Evolutionary conservation across 2,113 vertebrate genomes (phyloP).

Genomic region (Thomomys bottae): DNA sequence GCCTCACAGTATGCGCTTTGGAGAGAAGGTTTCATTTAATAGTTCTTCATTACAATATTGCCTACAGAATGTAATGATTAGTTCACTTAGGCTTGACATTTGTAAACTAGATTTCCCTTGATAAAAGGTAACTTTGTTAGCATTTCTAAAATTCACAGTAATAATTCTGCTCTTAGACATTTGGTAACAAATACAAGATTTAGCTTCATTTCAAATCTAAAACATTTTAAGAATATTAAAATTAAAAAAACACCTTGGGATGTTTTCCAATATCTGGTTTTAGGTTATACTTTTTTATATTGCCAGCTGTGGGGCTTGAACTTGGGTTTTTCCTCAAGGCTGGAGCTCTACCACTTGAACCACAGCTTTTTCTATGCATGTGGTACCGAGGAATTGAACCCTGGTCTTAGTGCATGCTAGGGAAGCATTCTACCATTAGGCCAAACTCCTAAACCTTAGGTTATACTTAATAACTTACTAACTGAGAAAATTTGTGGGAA

Average conservation of each 20-base stretch:
- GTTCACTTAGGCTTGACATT: conserved; percentile 74
- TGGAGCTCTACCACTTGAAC: no score
- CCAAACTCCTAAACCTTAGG: no score
- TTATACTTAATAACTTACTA: conserved; percentile 32
- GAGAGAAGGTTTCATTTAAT: conserved; percentile 79
- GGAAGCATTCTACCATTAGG: no score
- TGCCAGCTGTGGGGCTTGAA: no score
- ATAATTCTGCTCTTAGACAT: conserved; percentile 41
- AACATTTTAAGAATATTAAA: background rate
- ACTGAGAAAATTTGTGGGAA: conserved; percentile 12
- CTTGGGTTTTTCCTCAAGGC: no score
- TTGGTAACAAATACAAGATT: conserved; percentile 45
- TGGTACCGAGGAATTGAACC: no score
- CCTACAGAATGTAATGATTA: conserved; percentile 75
- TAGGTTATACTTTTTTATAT: background rate
- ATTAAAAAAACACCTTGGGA: background rate
- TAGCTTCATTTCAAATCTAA: conserved; percentile 36
- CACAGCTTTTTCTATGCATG: no score
- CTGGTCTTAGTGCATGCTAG: no score
- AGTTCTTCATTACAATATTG: conserved; percentile 79
- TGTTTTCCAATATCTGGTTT: conserved; percentile 32
- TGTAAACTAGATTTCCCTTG: conserved; percentile 73
- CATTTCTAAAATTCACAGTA: conserved; percentile 68
- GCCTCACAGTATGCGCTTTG: conserved; percentile 78
- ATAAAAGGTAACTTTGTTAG: conserved; percentile 66